phyloP scores from a whole-genome alignment of 2,113 vertebrate genomes.

The Mastomys coucha region DNA sequence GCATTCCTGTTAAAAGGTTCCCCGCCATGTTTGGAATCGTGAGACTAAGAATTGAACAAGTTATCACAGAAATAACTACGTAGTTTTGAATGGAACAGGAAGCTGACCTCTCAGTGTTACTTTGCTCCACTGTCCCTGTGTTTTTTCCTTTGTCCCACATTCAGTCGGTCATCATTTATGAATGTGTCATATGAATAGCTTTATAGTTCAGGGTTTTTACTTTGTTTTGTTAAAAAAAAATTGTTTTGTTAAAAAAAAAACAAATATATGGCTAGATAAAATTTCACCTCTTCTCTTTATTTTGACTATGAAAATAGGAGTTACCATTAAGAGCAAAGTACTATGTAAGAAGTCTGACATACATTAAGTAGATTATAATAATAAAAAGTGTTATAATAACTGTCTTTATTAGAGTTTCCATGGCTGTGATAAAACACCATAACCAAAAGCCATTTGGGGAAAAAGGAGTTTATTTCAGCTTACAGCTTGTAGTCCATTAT shows the following conservation, averaged over 20 bases:
- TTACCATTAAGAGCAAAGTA: not conserved
- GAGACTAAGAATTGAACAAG: not conserved
- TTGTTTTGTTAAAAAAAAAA: not conserved
- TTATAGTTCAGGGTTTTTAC: not conserved
- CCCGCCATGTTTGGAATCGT: not conserved
- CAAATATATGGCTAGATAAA: not conserved
- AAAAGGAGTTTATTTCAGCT: not conserved
- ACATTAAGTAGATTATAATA: not conserved
- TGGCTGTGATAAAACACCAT: not conserved
- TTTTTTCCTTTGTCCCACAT: not conserved
- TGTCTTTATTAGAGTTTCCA: not conserved
- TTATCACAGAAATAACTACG: not conserved
- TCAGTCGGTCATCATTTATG: not conserved
- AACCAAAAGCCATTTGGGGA: not conserved
- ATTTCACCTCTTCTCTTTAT: not conserved
- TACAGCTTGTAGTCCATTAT: not conserved
- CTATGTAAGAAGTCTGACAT: not conserved
- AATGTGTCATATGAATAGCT: not conserved
- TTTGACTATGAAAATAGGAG: not conserved
- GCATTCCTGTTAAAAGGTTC: not conserved
- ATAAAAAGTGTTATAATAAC: not conserved
- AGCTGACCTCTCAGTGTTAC: not conserved
- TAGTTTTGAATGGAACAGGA: not conserved
- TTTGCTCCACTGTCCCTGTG: not conserved
- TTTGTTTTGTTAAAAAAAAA: not conserved